These are phyloP conservation scores for Orbicella faveolata DNA, from an alignment of 64 coral and sea anemone species.

Conservation along the genomic window DNA sequence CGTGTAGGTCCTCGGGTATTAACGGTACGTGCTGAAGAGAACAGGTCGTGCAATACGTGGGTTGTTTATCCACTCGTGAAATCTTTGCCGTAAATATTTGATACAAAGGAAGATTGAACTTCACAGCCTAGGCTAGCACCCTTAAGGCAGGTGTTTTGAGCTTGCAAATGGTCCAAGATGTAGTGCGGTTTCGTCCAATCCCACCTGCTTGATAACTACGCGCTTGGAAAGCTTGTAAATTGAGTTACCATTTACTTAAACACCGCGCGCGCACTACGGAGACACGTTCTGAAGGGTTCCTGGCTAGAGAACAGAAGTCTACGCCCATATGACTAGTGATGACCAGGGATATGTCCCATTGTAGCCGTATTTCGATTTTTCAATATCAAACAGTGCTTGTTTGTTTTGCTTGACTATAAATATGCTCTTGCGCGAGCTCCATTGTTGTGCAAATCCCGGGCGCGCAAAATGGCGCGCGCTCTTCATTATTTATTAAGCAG, in stretches of 20 bases:
- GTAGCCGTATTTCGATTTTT: conserved; percentile 1
- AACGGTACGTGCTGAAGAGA: not conserved
- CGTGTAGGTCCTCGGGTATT: not conserved
- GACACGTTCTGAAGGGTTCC: not conserved
- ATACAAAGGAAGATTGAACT: conserved; percentile 1
- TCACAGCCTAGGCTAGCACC: not conserved
- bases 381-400: conserved; percentile 25
- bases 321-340: not conserved
- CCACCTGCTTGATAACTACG: conserved; percentile 7
- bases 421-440: conserved; percentile 11
- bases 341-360: not conserved
- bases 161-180: conserved; percentile 29
- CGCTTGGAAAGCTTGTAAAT: conserved; percentile 5
- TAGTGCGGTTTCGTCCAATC: conserved; percentile 23
- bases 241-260: conserved; percentile 48
- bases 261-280: not conserved
- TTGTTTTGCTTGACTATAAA: conserved; percentile 23
- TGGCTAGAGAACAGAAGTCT: not conserved
- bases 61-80: conserved; percentile 6
- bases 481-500: conserved; percentile 20
- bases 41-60: not conserved
- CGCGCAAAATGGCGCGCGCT: not conserved
- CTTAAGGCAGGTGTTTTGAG: not conserved
- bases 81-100: not conserved
- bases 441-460: conserved; percentile 33